Conservation (phyloP, 2,888 invertebrate genomes). For the Hirtodrosophila cameraria region DNA sequence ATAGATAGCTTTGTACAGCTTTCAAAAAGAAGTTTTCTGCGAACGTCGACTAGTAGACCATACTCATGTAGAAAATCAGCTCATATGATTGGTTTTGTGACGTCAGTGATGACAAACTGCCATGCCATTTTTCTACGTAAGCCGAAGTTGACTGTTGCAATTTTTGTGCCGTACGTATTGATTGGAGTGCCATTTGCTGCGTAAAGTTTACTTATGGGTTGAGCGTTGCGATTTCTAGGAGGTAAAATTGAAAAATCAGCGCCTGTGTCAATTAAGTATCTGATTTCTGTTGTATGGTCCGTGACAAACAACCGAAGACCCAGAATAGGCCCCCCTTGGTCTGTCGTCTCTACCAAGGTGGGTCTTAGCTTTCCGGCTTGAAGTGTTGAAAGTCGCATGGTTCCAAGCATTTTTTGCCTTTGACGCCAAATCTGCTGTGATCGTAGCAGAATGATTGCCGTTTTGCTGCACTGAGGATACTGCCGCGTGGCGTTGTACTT, state of each 20-base stretch:
- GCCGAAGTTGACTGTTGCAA: constrained; percentile 3
- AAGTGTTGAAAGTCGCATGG: neutral
- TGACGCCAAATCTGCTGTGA: constrained; percentile 2
- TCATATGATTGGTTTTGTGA: constrained; percentile 13
- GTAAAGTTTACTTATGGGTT: neutral
- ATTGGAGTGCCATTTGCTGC: neutral
- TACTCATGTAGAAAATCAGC: constrained; percentile 18
- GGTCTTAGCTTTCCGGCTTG: constrained; percentile 1
- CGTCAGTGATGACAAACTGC: constrained; percentile 10
- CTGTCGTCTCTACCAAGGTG: neutral
- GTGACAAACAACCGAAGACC: neutral
- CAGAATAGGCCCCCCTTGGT: neutral
- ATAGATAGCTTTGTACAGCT: constrained; percentile 1
- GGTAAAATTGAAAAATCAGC: neutral
- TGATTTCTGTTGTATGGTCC: neutral
- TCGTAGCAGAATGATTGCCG: neutral
- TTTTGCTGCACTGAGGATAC: neutral
- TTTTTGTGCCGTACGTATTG: constrained; percentile 6
- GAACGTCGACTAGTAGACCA: constrained; percentile 7
- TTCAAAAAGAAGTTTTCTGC: neutral
- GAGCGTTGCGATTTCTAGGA: neutral
- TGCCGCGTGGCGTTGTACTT: neutral
- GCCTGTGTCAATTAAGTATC: neutral
- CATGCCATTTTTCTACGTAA: constrained; percentile 1
- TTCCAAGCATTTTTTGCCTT: neutral